phyloP scores from a whole-genome alignment of 1,140 invertebrate genomes.

The Drosophila takahashii region DNA sequence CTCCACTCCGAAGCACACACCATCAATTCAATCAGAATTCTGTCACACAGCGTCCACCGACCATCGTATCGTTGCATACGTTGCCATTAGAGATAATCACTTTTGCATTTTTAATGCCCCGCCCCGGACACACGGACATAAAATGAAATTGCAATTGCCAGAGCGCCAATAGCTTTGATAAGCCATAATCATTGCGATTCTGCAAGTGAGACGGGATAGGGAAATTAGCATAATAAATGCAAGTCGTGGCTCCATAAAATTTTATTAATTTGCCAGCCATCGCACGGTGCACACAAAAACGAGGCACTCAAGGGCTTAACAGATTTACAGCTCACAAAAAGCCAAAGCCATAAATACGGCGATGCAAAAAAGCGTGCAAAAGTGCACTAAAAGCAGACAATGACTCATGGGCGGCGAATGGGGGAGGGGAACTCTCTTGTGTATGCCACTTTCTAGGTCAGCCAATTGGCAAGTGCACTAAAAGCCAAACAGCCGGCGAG shows the following conservation, averaged over 20 bases:
- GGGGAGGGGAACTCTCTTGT: not conserved
- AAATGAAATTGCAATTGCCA: constrained; percentile 73
- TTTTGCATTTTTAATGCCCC: constrained; percentile 70
- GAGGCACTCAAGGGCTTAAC: constrained; percentile 74
- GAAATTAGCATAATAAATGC: constrained; percentile 75
- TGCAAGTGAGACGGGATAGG: constrained; percentile 37
- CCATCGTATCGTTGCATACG: constrained; percentile 25
- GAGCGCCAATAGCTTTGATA: constrained; percentile 67
- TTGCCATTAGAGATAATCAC: constrained; percentile 76
- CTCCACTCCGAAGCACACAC: not conserved
- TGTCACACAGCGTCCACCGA: constrained; percentile 28
- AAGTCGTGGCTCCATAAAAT: constrained; percentile 65
- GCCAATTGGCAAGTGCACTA: constrained; percentile 75
- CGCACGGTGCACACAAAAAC: constrained; percentile 4
- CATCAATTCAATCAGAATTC: constrained; percentile 54
- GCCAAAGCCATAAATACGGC: constrained; percentile 61
- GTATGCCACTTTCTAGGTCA: constrained; percentile 66
- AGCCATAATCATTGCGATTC: constrained; percentile 58
- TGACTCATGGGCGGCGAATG: constrained; percentile 17
- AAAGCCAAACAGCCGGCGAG: constrained; percentile 68
- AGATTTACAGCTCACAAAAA: constrained; percentile 68
- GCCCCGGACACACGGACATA: constrained; percentile 31
- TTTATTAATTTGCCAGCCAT: constrained; percentile 67
- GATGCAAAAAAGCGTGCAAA: constrained; percentile 33
- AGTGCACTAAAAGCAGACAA: constrained; percentile 63